Conservation (phyloP, 2,797 vertebrate species). For the Harpagifer antarcticus region DNA sequence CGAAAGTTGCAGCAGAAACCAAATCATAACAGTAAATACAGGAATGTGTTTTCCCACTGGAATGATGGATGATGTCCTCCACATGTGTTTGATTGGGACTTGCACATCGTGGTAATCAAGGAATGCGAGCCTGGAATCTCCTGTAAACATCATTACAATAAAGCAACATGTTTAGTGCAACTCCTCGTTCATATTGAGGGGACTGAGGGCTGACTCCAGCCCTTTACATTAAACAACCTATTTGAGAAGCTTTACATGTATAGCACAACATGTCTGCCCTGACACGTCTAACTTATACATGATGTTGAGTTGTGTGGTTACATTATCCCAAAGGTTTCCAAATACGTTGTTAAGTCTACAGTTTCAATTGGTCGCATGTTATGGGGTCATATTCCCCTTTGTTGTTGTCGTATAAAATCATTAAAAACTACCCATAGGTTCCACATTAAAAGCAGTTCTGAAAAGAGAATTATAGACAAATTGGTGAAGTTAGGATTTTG, state of each 20-base stretch:
- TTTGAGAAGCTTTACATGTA: not conserved
- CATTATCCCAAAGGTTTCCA: too few species aligned
- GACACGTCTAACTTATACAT: too few species aligned
- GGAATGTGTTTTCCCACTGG: slow-evolving; percentile 54
- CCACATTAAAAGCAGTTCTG: too few species aligned
- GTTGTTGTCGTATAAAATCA: not conserved
- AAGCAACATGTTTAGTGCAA: slow-evolving; percentile 8
- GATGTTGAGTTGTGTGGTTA: too few species aligned
- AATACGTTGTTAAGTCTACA: too few species aligned
- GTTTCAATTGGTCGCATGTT: too few species aligned
- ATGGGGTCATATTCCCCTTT: too few species aligned
- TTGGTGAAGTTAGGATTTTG: too few species aligned
- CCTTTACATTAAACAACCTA: not conserved
- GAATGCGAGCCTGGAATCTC: slow-evolving; percentile 43
- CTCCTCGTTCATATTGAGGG: not conserved
- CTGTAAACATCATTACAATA: slow-evolving; percentile 46
- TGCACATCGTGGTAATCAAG: slow-evolving; percentile 40
- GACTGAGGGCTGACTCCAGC: not conserved
- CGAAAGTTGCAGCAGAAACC: slow-evolving; percentile 21
- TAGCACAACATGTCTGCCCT: too few species aligned
- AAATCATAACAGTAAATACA: slow-evolving; percentile 44
- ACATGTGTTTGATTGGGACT: slow-evolving; percentile 45
- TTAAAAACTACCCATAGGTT: too few species aligned
- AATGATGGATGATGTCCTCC: slow-evolving; percentile 40
- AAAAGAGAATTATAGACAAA: too few species aligned